Conservation (phyloP, 2,888 invertebrate genomes). For the Lasius platythorax region DNA sequence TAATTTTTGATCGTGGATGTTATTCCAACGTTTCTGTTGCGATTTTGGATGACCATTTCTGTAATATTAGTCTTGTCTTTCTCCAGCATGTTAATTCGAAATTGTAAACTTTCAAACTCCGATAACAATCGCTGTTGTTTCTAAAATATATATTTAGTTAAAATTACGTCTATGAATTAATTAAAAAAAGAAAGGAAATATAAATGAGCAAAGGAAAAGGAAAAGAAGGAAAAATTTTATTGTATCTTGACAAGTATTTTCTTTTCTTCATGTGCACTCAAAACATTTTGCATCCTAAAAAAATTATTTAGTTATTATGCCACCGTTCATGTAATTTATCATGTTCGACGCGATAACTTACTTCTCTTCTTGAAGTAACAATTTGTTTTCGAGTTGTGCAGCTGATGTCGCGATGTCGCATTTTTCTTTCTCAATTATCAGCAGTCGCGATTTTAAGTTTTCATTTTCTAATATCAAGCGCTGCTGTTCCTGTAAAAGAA, state of each 20-base stretch:
- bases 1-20: no score
- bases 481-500: conserved; percentile 64
- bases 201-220: not conserved
- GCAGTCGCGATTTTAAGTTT: conserved; percentile 57
- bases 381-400: conserved; percentile 45
- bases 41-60: not conserved
- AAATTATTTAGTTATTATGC: not conserved
- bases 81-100: conserved; percentile 38
- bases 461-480: conserved; percentile 54
- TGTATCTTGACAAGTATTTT: conserved; percentile 58
- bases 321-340: not conserved
- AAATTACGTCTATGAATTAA: conserved; percentile 9
- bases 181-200: not conserved
- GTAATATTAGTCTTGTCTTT: conserved; percentile 52
- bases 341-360: conserved; percentile 34
- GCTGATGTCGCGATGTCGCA: conserved; percentile 37
- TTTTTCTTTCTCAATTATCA: conserved; percentile 59
- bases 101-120: conserved; percentile 54
- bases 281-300: conserved; percentile 49
- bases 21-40: no score
- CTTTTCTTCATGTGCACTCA: conserved; percentile 62
- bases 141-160: conserved; percentile 55
- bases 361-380: conserved; percentile 61
- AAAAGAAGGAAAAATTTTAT: not conserved
- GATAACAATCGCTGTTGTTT: conserved; percentile 56